Conservation (phyloP, 2,113 vertebrate genomes). For the Fukomys damarensis region DNA sequence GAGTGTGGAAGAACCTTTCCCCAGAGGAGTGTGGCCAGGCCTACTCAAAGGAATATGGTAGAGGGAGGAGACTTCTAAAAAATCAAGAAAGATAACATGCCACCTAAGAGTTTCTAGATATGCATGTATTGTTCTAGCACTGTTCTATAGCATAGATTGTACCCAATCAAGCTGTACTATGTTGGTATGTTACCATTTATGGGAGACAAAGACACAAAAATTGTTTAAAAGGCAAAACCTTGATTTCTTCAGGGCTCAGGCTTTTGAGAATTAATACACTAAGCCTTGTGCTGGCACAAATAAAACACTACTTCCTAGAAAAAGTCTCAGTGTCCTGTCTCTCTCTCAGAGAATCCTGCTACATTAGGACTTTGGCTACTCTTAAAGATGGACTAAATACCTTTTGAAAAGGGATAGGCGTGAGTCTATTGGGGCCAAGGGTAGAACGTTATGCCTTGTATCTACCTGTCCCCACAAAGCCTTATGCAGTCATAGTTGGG, state of each 20-base stretch:
- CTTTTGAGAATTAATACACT: background rate
- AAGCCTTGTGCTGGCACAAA: background rate
- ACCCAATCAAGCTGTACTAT: background rate
- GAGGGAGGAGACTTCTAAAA: background rate
- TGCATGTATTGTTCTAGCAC: background rate
- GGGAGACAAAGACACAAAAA: background rate
- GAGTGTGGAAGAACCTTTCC: background rate
- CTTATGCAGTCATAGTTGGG: background rate
- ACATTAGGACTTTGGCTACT: background rate
- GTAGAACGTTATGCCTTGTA: background rate
- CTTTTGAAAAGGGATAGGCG: background rate
- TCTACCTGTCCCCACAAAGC: background rate
- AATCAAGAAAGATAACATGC: background rate
- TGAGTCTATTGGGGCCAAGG: background rate
- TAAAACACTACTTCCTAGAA: background rate
- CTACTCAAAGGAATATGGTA: background rate
- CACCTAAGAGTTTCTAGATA: background rate
- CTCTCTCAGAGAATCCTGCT: background rate
- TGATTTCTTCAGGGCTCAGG: background rate
- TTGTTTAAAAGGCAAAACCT: background rate
- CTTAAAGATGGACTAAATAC: background rate
- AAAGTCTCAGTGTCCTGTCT: background rate
- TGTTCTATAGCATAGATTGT: background rate
- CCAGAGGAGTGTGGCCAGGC: background rate
- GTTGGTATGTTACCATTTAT: background rate